Percentiles rank a stretch among this genome's conserved stretches.
Conservation (phyloP, 2,888 invertebrate genomes). For the Mactromeris polynyma region DNA sequence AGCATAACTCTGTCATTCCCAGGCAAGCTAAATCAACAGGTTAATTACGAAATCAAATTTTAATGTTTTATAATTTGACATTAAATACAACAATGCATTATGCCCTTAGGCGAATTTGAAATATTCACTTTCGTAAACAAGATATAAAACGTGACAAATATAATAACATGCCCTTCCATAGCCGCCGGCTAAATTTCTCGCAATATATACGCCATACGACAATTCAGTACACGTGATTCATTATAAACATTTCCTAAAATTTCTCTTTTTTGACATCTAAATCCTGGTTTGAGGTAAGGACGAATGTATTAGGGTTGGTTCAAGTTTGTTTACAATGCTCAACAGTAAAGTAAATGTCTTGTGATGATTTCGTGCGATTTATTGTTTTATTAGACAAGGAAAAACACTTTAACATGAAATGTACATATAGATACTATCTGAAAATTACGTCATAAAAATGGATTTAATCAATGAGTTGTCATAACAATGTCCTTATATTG, state of each 20-base stretch:
- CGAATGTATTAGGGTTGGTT: background rate
- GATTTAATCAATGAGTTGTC: background rate
- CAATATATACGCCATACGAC: slow-evolving; percentile 36
- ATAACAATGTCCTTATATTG: background rate
- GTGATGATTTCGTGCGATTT: background rate
- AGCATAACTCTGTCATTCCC: slow-evolving; percentile 34
- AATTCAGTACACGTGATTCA: slow-evolving; percentile 36
- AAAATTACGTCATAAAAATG: background rate
- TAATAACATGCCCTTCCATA: slow-evolving; percentile 62
- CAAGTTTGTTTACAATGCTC: background rate
- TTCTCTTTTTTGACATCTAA: slow-evolving; percentile 33
- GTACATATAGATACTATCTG: background rate
- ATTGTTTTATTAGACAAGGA: background rate
- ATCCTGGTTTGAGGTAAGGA: slow-evolving; percentile 33
- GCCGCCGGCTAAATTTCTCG: slow-evolving; percentile 42
- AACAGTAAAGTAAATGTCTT: background rate
- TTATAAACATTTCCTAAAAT: slow-evolving; percentile 44
- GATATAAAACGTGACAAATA: slow-evolving; percentile 60
- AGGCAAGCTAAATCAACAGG: slow-evolving; percentile 41
- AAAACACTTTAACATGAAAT: background rate
- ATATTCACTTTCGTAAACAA: slow-evolving; percentile 56
- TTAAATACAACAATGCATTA: slow-evolving; percentile 48
- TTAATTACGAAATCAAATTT: slow-evolving; percentile 65
- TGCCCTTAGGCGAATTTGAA: slow-evolving; percentile 46
- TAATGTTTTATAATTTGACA: slow-evolving; percentile 49